Evolutionary conservation across 2,888 invertebrate genomes (phyloP).

Genomic region (Agrochola litura): DNA sequence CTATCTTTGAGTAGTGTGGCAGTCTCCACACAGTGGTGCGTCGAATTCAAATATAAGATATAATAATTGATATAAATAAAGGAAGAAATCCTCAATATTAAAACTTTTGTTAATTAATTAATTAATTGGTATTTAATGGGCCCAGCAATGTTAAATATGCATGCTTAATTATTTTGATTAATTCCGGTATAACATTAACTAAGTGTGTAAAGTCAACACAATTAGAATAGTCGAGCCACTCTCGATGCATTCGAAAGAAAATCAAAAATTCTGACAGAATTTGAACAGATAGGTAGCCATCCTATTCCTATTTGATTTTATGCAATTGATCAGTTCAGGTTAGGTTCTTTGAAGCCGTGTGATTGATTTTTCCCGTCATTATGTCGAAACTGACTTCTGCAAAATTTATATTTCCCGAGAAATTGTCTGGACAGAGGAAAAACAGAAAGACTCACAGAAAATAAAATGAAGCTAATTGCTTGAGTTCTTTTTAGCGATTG

Average conservation of each 20-base stretch:
- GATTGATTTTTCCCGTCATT: constrained; percentile 15
- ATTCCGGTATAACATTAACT: neutral
- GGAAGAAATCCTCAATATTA: neutral
- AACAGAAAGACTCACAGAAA: neutral
- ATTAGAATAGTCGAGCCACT: neutral
- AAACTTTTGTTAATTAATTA: no score
- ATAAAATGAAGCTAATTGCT: neutral
- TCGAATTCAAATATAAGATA: neutral
- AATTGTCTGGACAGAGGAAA: neutral
- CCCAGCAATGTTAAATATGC: neutral
- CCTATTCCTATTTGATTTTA: neutral
- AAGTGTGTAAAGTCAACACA: neutral
- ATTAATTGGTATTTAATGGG: neutral
- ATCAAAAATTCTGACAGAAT: neutral
- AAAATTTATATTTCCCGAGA: constrained; percentile 9
- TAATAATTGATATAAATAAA: neutral
- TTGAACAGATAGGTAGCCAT: neutral
- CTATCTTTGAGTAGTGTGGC: neutral
- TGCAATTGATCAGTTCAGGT: neutral
- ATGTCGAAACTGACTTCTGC: neutral
- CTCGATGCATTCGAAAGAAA: neutral
- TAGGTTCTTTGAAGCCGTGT: constrained; percentile 26
- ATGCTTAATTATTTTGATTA: neutral
- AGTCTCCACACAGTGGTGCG: neutral
- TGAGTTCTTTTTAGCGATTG: neutral